Percentiles rank a stretch among this genome's conserved stretches.
Conservation (phyloP, 2,797 vertebrate species). For the Enteromius viviparus region DNA sequence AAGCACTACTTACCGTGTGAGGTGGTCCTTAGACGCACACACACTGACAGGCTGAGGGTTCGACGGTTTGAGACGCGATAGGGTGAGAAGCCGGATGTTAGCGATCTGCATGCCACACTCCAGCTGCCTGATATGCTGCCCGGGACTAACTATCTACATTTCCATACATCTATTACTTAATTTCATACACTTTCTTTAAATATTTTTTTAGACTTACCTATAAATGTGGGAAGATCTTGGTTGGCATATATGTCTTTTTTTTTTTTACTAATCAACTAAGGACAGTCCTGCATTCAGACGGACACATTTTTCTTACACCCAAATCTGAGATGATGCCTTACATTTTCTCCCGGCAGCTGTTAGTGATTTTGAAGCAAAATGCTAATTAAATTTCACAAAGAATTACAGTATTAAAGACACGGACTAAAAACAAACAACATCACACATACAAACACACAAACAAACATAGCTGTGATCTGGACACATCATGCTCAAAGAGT, state of each 20-base stretch:
- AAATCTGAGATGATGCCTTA: slow-evolving; percentile 63
- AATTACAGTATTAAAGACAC: slow-evolving; percentile 77
- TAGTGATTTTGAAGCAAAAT: slow-evolving; percentile 86
- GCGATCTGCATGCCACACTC: slow-evolving; percentile 90
- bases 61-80: slow-evolving; percentile 88
- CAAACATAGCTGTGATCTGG: slow-evolving; percentile 78
- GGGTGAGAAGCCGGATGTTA: slow-evolving; percentile 97
- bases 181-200: not conserved
- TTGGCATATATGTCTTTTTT: not conserved
- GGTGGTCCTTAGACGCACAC: slow-evolving; percentile 80
- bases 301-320: not conserved
- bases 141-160: slow-evolving; percentile 57
- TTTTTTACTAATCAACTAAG: slow-evolving; percentile 13
- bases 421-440: slow-evolving; percentile 78
- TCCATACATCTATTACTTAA: not conserved
- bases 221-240: not conserved
- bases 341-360: slow-evolving; percentile 77
- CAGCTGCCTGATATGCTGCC: slow-evolving; percentile 63
- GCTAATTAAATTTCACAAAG: slow-evolving; percentile 80
- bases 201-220: slow-evolving; percentile 29
- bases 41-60: slow-evolving; percentile 85
- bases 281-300: not conserved
- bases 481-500: slow-evolving; percentile 99
- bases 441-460: slow-evolving; percentile 68
- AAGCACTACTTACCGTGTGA: slow-evolving; percentile 90